Evolutionary conservation across 2,797 vertebrate species (phyloP).

Genomic region (Podarcis lilfordi): DNA sequence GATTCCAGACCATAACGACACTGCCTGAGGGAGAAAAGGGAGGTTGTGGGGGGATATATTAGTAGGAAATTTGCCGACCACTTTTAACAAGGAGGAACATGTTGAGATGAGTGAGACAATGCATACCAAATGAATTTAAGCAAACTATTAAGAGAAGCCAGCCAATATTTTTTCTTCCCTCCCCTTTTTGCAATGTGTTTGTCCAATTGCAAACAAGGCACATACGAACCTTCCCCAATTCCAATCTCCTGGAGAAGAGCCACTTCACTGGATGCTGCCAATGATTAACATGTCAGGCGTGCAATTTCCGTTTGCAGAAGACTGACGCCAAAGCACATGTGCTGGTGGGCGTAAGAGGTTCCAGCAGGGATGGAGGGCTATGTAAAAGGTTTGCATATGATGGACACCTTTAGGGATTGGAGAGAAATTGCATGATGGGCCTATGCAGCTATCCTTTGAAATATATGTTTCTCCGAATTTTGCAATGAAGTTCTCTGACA

Average conservation of each 20-base stretch:
- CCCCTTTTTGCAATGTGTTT: constrained; percentile 35
- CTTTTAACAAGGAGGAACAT: not conserved
- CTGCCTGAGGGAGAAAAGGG: not conserved
- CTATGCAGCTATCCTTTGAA: too few relatives aligned
- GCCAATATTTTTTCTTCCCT: constrained; percentile 4
- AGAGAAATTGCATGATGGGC: not conserved
- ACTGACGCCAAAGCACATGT: constrained; percentile 81
- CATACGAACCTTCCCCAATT: constrained; percentile 20
- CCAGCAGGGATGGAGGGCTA: constrained; percentile 17
- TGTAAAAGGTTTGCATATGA: too few relatives aligned
- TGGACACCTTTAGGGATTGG: too few relatives aligned
- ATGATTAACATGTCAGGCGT: not conserved
- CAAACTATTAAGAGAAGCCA: rapidly evolving
- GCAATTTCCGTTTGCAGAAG: constrained; percentile 71
- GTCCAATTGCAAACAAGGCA: constrained; percentile 44
- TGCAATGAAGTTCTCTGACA: too few relatives aligned
- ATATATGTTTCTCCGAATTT: too few relatives aligned
- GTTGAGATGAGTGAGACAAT: not conserved
- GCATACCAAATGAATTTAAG: not conserved
- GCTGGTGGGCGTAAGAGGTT: constrained; percentile 3
- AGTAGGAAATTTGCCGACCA: constrained; percentile 8
- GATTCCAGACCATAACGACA: not conserved
- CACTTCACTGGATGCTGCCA: constrained; percentile 50
- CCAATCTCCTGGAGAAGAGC: constrained; percentile 41
- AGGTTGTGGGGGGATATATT: not conserved